Evolutionary conservation across 2,888 invertebrate species (phyloP).

Genomic region (Alcis repandata): DNA sequence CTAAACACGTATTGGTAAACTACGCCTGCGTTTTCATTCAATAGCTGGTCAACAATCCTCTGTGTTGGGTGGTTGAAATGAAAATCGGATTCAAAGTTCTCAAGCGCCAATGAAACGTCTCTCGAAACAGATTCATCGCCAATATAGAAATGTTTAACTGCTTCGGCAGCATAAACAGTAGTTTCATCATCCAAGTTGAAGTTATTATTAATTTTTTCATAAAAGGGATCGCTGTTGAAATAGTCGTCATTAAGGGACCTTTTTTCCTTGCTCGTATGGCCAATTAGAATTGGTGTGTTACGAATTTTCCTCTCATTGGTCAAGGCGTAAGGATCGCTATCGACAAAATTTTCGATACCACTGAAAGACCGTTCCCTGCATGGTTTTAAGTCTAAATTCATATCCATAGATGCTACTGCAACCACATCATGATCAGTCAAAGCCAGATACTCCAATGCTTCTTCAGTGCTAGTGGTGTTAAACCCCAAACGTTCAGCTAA

Average conservation of each 20-base stretch:
- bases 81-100: conserved; percentile 75
- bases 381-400: conserved; percentile 67
- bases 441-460: conserved; percentile 69
- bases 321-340: conserved; percentile 69
- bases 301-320: conserved; percentile 69
- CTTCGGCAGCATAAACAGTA: conserved; percentile 58
- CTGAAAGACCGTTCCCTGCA: conserved; percentile 78
- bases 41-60: conserved; percentile 64
- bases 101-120: conserved; percentile 58
- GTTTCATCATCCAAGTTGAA: conserved; percentile 68
- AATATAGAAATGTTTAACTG: conserved; percentile 72
- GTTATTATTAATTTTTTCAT: conserved; percentile 64
- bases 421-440: conserved; percentile 66
- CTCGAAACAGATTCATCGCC: conserved; percentile 69
- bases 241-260: conserved; percentile 57
- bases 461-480: conserved; percentile 64
- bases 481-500: conserved; percentile 71
- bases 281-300: conserved; percentile 74
- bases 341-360: conserved; percentile 72
- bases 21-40: conserved; percentile 69
- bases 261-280: conserved; percentile 70
- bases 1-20: conserved; percentile 74
- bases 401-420: conserved; percentile 64
- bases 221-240: conserved; percentile 69
- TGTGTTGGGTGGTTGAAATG: conserved; percentile 71